phyloP scores from a whole-genome alignment of 2,797 vertebrate species.

The Thamnophis elegans region DNA sequence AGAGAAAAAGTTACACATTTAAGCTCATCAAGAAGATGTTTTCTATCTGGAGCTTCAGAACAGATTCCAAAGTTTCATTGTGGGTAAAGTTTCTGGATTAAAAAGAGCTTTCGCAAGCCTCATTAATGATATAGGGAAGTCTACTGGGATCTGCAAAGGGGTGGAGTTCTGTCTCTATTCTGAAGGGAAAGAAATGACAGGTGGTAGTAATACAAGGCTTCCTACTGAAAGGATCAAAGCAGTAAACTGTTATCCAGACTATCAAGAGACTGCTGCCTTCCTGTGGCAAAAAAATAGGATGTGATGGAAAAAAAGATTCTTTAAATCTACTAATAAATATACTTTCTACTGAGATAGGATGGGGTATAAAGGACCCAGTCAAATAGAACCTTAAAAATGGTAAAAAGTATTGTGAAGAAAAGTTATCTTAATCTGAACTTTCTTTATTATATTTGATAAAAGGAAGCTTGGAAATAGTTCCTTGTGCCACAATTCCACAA shows the following conservation, averaged over 20 bases:
- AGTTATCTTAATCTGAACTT: background rate
- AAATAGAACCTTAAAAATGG: background rate
- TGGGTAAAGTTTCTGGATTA: background rate
- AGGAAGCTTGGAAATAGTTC: background rate
- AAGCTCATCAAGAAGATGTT: background rate
- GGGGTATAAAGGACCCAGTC: background rate
- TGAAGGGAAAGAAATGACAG: background rate
- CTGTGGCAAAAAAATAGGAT: background rate
- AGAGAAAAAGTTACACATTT: background rate
- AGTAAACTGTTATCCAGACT: background rate
- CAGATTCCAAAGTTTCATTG: background rate
- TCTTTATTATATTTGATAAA: background rate
- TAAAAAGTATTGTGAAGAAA: background rate
- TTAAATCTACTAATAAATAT: background rate
- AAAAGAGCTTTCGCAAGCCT: background rate
- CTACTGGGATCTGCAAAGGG: background rate
- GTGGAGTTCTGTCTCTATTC: background rate
- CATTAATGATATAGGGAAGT: background rate
- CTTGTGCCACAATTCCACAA: background rate
- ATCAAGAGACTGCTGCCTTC: background rate
- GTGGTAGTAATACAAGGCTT: background rate
- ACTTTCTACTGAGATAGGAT: background rate
- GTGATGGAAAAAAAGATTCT: background rate
- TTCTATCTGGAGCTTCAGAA: background rate
- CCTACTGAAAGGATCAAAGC: background rate